These are phyloP conservation scores for Selene dorsalis DNA, from an alignment of 2,797 vertebrate species.

Conservation along the genomic window DNA sequence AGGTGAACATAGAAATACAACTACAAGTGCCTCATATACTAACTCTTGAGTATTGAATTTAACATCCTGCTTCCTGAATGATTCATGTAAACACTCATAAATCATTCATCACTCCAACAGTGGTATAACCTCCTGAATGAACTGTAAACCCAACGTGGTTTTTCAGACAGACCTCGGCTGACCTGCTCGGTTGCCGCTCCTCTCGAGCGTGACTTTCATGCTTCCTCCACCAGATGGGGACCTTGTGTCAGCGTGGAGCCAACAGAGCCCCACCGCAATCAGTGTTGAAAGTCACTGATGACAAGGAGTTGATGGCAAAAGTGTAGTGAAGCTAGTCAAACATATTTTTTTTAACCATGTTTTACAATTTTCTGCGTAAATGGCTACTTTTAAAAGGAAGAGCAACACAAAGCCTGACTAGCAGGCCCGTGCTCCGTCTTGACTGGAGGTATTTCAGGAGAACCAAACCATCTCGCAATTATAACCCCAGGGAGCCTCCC, in stretches of 20 bases:
- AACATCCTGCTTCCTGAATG: not conserved
- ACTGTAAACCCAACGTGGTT: not conserved
- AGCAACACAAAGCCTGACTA: constrained; percentile 71
- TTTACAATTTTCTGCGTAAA: constrained; percentile 74
- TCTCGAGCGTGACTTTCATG: not conserved
- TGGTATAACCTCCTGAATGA: not conserved
- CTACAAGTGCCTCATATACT: not conserved
- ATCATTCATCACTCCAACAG: constrained; percentile 8
- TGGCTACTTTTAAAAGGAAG: constrained; percentile 72
- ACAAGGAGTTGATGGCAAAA: constrained; percentile 72
- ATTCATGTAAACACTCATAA: constrained; percentile 16
- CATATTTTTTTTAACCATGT: constrained; percentile 42
- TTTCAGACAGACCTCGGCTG: constrained; percentile 7
- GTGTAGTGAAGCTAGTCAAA: constrained; percentile 68
- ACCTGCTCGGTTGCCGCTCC: not conserved
- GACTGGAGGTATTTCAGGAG: constrained; percentile 75
- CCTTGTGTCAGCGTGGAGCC: constrained; percentile 58
- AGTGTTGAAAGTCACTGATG: constrained; percentile 56
- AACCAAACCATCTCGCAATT: constrained; percentile 79
- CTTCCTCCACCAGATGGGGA: constrained; percentile 75
- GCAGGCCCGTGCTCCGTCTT: constrained; percentile 68
- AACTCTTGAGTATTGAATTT: constrained; percentile 2
- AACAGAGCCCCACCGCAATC: constrained; percentile 30
- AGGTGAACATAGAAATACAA: not conserved
- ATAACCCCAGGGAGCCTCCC: constrained; percentile 76